phyloP scores from a whole-genome alignment of 2,797 vertebrate species.

The Danio jaintianensis region DNA sequence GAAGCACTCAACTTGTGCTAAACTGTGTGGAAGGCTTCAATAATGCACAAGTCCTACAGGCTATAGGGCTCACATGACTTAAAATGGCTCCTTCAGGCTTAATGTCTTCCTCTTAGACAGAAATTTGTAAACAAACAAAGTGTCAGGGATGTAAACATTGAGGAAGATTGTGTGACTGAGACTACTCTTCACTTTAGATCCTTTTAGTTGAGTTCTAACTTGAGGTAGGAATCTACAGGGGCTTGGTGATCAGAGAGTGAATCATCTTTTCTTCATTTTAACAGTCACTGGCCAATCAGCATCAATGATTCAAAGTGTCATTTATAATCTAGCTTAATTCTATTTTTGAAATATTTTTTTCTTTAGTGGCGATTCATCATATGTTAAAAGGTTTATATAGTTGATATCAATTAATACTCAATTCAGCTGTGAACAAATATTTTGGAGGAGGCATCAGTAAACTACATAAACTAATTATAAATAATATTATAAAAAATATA shows the following conservation, averaged over 20 bases:
- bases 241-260: background rate
- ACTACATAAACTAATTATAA: too few relatives aligned
- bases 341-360: too few relatives aligned
- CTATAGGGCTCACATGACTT: slow-evolving; percentile 26
- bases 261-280: too few relatives aligned
- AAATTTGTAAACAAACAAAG: slow-evolving; percentile 30
- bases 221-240: slow-evolving; percentile 5
- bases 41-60: slow-evolving; percentile 63
- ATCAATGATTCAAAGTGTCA: too few relatives aligned
- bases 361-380: too few relatives aligned
- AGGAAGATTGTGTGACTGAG: background rate
- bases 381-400: too few relatives aligned
- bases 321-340: too few relatives aligned
- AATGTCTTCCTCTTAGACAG: slow-evolving; percentile 24
- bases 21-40: slow-evolving; percentile 69
- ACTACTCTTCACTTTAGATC: slow-evolving; percentile 13
- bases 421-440: too few relatives aligned
- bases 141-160: background rate
- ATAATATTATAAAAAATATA: too few relatives aligned
- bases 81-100: slow-evolving; percentile 27
- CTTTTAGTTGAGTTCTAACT: background rate
- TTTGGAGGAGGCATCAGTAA: too few relatives aligned
- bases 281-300: too few relatives aligned
- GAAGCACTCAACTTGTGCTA: slow-evolving; percentile 64
- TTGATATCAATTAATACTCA: too few relatives aligned